These are phyloP conservation scores for Probaryconus sp. DNA, from an alignment of 1,140 invertebrate genomes.

Conservation along the genomic window DNA sequence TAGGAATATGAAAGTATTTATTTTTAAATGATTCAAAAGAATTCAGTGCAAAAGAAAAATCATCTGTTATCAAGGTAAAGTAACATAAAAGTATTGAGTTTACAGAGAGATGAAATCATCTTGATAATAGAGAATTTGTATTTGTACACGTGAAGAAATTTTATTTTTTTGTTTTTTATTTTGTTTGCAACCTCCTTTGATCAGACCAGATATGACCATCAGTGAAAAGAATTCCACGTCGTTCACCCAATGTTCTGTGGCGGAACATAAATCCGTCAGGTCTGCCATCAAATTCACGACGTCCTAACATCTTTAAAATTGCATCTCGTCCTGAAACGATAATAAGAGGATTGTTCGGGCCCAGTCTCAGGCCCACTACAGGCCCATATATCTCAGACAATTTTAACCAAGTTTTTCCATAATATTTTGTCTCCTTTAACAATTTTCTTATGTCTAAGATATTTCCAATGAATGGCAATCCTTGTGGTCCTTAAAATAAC, in stretches of 20 bases:
- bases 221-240: conserved; percentile 70
- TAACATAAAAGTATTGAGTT: no score
- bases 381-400: conserved; percentile 71
- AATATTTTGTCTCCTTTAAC: conserved; percentile 66
- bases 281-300: conserved; percentile 72
- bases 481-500: conserved; percentile 63
- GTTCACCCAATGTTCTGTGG: conserved; percentile 63
- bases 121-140: no score
- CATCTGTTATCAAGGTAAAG: no score
- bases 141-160: no score
- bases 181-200: conserved; percentile 70
- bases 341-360: conserved; percentile 63
- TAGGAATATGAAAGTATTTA: no score
- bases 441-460: conserved; percentile 68
- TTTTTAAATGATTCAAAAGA: no score
- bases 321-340: conserved; percentile 70
- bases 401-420: conserved; percentile 62
- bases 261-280: conserved; percentile 66
- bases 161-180: no score
- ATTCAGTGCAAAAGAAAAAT: no score
- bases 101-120: no score
- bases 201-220: conserved; percentile 72
- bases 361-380: conserved; percentile 68
- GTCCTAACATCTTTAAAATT: conserved; percentile 67
- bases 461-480: conserved; percentile 72